A percentile compares a stretch with the other conserved stretches of the same genome.
These are phyloP conservation scores for Ophonus ardosiacus DNA, from an alignment of 2,888 invertebrate genomes.

Conservation along the genomic window DNA sequence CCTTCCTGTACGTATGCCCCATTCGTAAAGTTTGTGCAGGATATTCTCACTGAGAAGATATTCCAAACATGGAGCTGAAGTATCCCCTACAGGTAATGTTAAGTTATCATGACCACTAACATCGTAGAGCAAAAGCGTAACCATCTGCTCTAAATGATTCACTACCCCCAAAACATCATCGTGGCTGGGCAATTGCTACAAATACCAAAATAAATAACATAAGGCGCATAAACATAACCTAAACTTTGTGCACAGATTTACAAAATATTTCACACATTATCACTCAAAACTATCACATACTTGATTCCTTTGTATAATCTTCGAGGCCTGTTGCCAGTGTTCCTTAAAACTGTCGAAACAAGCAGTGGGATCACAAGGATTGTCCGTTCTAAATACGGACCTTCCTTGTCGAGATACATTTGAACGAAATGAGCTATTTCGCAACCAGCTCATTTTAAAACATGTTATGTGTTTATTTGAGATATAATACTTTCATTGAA, in stretches of 20 bases:
- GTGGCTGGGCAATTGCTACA: slow-evolving; percentile 80
- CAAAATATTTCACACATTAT: neutral
- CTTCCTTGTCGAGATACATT: slow-evolving; percentile 70
- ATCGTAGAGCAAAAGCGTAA: slow-evolving; percentile 89
- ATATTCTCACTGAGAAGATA: slow-evolving; percentile 91
- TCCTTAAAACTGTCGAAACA: slow-evolving; percentile 95
- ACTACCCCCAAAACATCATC: slow-evolving; percentile 95
- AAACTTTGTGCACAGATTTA: slow-evolving; percentile 46
- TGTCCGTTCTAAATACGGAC: slow-evolving; percentile 68
- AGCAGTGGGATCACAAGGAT: slow-evolving; percentile 86
- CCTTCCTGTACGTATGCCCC: slow-evolving; percentile 91
- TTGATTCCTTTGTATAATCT: slow-evolving; percentile 87
- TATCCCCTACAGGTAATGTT: slow-evolving; percentile 74
- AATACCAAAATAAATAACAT: slow-evolving; percentile 60
- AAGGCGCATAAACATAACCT: slow-evolving; percentile 53
- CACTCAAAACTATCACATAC: slow-evolving; percentile 72
- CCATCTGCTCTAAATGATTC: slow-evolving; percentile 94
- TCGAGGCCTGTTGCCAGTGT: slow-evolving; percentile 95
- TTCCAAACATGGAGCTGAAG: slow-evolving; percentile 83
- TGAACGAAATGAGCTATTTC: slow-evolving; percentile 70
- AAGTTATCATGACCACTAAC: slow-evolving; percentile 80
- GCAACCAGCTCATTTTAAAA: slow-evolving; percentile 73
- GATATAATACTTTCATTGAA: slow-evolving; percentile 50
- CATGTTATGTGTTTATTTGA: slow-evolving; percentile 50
- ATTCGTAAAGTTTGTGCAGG: slow-evolving; percentile 89